These are phyloP conservation scores for Cuniculus paca DNA, from an alignment of 2,797 vertebrate species.

Conservation along the genomic window DNA sequence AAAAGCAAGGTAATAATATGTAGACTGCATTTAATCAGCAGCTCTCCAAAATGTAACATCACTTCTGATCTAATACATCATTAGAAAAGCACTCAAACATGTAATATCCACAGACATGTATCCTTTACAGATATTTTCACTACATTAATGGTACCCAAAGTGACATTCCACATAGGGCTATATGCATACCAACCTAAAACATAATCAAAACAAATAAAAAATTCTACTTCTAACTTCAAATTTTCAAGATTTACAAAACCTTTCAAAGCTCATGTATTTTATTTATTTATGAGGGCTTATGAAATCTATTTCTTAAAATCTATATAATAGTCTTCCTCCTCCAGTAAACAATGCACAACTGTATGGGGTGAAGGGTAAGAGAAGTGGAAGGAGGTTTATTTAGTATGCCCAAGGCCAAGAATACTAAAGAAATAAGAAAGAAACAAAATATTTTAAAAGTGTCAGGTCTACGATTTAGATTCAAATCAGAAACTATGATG, in stretches of 20 bases:
- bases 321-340: not conserved
- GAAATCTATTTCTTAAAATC: conserved; percentile 40
- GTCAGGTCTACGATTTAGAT: not conserved
- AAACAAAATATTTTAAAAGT: not conserved
- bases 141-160: not conserved
- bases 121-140: not conserved
- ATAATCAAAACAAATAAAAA: conserved; percentile 57
- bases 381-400: not conserved
- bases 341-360: not conserved
- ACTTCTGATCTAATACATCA: conserved; percentile 39
- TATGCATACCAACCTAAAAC: conserved; percentile 1
- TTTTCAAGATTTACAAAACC: conserved; percentile 53
- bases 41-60: not conserved
- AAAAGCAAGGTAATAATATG: not conserved
- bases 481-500: not conserved
- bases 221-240: conserved; percentile 55
- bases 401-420: conserved; percentile 5
- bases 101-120: not conserved
- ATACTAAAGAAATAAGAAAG: not conserved
- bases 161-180: not conserved
- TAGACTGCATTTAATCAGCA: conserved; percentile 5
- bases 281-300: not conserved
- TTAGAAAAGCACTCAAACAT: not conserved
- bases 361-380: rapidly evolving
- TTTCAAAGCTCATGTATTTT: conserved; percentile 48